Conservation (phyloP, 2,113 vertebrate genomes). For the Electrona antarctica region DNA sequence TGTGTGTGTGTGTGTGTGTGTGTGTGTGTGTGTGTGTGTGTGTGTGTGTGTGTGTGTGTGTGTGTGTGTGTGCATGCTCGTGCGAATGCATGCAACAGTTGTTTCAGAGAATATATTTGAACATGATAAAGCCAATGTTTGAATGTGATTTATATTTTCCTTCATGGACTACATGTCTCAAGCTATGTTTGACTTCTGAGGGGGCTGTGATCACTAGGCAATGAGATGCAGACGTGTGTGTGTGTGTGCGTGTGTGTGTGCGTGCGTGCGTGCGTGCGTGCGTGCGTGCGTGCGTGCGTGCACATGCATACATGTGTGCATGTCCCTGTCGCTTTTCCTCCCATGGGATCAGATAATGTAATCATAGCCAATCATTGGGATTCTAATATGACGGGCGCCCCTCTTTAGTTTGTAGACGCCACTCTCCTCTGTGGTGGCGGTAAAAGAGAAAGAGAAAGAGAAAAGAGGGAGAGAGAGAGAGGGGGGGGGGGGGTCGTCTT, state of each 20-base stretch:
- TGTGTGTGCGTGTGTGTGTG: conserved; percentile 23
- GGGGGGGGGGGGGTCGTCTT: conserved; percentile 31
- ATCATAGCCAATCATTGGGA: conserved; percentile 67
- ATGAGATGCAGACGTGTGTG: conserved; percentile 57
- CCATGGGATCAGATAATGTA: conserved; percentile 68
- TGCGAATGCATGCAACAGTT: too few relatives aligned
- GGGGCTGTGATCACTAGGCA: conserved; percentile 45
- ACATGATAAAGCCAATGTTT: conserved; percentile 61
- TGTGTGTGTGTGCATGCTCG: not conserved
- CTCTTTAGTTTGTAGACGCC: conserved; percentile 68
- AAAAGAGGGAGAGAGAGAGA: not conserved
- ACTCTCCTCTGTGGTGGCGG: conserved; percentile 69
- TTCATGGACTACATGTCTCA: conserved; percentile 42
- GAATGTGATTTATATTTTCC: conserved; percentile 55
- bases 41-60: not conserved
- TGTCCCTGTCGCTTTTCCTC: conserved; percentile 58
- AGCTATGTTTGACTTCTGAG: conserved; percentile 51
- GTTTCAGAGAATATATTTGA: conserved; percentile 39
- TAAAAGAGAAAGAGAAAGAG: conserved; percentile 59
- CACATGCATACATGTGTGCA: conserved; percentile 33
- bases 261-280: conserved; percentile 38
- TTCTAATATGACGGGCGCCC: conserved; percentile 72
- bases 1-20: conserved; percentile 25
- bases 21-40: conserved; percentile 26
- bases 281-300: conserved; percentile 30